Conservation (phyloP, 2,888 invertebrate genomes). For the Tholera decimalis region DNA sequence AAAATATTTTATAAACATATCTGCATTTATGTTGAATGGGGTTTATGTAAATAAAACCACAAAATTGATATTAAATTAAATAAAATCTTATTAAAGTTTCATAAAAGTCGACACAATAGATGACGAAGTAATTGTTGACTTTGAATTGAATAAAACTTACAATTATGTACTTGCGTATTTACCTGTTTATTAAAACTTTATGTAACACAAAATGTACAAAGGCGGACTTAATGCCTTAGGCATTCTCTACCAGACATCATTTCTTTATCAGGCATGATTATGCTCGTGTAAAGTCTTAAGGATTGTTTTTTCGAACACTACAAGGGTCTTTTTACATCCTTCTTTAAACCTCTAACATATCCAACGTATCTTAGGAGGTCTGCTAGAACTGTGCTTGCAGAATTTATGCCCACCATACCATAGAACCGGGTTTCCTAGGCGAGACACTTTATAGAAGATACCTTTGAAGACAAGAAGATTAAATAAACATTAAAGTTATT, state of each 20-base stretch:
- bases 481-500: neutral
- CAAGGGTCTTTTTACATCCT: constrained; percentile 66
- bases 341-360: constrained; percentile 53
- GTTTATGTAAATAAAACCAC: too few species aligned
- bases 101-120: neutral
- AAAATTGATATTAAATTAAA: too few species aligned
- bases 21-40: too few species aligned
- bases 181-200: too few species aligned
- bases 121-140: neutral
- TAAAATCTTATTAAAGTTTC: neutral
- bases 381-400: constrained; percentile 65
- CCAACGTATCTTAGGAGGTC: constrained; percentile 67
- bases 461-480: constrained; percentile 39
- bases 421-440: constrained; percentile 27
- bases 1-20: too few species aligned
- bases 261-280: constrained; percentile 8
- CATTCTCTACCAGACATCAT: too few species aligned
- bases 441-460: constrained; percentile 46
- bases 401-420: constrained; percentile 49
- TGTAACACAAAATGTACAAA: too few species aligned
- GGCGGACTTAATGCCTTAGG: too few species aligned
- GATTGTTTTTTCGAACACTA: constrained; percentile 55
- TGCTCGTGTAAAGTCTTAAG: constrained; percentile 21
- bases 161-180: neutral
- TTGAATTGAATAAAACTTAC: neutral